Evolutionary conservation across 2,113 vertebrate species (phyloP).

Genomic region (Sorex fumeus): DNA sequence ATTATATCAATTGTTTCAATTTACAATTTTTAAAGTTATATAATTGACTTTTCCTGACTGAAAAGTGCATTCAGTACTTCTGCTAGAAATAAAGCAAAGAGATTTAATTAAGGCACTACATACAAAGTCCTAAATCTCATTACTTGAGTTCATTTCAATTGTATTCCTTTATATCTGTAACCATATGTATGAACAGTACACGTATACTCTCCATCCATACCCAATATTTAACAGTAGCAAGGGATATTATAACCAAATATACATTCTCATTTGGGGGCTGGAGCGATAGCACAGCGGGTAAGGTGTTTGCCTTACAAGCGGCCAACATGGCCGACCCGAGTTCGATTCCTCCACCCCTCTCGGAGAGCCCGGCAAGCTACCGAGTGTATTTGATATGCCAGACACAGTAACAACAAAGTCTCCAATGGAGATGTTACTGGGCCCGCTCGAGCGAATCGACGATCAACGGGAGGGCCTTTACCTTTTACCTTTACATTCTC

Average conservation of each 20-base stretch:
- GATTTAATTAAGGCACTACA: background rate
- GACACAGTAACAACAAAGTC: too few relatives aligned
- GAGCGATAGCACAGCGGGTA: too few relatives aligned
- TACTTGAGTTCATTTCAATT: background rate
- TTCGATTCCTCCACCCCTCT: too few relatives aligned
- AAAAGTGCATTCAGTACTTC: background rate
- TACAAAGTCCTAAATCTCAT: background rate
- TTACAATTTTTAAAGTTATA: background rate
- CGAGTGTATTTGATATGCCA: too few relatives aligned
- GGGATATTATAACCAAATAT: background rate
- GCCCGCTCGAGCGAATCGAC: too few relatives aligned
- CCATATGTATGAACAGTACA: background rate
- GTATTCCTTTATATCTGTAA: background rate
- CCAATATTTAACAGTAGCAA: background rate
- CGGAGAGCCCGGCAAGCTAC: too few relatives aligned
- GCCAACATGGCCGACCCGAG: too few relatives aligned
- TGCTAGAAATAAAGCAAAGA: background rate
- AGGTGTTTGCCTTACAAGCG: too few relatives aligned
- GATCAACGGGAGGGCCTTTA: too few relatives aligned
- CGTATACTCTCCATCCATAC: background rate
- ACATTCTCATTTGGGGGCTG: too few relatives aligned
- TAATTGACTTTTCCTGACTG: background rate
- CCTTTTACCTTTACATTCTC: too few relatives aligned
- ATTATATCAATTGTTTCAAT: background rate
- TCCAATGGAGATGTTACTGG: too few relatives aligned